A percentile compares a stretch with the other conserved stretches of the same genome.
Conservation (phyloP, 2,113 vertebrate species). For the Phylloscopus trochilus region DNA sequence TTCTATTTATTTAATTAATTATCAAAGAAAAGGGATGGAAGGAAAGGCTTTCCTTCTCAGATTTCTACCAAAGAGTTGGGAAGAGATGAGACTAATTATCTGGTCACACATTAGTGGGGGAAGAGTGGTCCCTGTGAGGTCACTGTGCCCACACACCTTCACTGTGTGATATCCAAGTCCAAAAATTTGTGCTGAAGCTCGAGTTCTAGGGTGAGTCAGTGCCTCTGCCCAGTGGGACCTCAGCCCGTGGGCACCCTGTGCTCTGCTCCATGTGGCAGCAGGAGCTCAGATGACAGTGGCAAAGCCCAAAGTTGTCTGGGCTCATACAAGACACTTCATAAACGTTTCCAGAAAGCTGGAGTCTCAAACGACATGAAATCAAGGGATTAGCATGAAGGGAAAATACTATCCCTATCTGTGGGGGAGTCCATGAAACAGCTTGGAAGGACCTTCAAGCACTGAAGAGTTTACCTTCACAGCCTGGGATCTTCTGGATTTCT, state of each 20-base stretch:
- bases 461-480: background rate
- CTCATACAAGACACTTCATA: background rate
- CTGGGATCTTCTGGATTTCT: background rate
- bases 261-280: background rate
- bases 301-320: background rate
- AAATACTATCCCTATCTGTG: conserved; percentile 13
- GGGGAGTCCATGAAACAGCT: conserved; percentile 26
- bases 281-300: background rate
- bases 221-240: background rate
- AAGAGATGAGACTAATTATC: background rate
- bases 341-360: background rate
- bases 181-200: background rate
- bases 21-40: background rate
- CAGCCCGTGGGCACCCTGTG: background rate
- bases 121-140: background rate
- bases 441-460: background rate
- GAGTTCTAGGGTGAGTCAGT: background rate
- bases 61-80: background rate
- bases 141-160: background rate
- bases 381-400: background rate
- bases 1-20: conserved; percentile 61
- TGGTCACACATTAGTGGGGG: rapidly evolving
- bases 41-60: background rate
- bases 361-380: background rate
- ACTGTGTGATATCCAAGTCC: rapidly evolving